Evolutionary conservation across 2,888 invertebrate species (phyloP), one percentile per base, ranked within the genome.

Genomic region (Strigamia transsilvanica): DNA sequence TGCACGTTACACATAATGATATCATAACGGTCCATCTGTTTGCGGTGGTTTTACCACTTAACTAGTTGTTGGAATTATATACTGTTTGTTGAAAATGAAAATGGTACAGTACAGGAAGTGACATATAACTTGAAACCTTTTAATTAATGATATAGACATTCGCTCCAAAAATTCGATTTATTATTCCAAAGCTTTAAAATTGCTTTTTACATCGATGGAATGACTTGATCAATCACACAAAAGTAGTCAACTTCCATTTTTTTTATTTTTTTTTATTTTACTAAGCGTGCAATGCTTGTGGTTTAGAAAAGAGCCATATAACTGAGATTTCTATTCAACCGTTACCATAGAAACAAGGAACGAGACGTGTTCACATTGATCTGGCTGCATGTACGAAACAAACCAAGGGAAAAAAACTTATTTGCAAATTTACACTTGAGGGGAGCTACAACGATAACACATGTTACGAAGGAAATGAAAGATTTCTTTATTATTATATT

Each of bases 271-370:
- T 15, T 51, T n/a, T 6, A 2, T 5, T n/a, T 51, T 51, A 51
- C n/a, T 51, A 15, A n/a, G 51, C 13, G 9, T 18, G 13, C 46
- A 4, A 18, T 18, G 21, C 15, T 9, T 15, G 18, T 15, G 56
- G 46, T 15, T 15, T 4, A n/a, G n/a, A 46, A 46, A 56, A 56
- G 56, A n/a, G 56, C n/a, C 32, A 27, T 73, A 13, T 66, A n/a
- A 56, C 18, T 7, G 73, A 32, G 27, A 73, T 73, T 73, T 73
- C 32, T 27, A 73, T 73, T 73, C 73, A 73, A 73, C 13, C 12
- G 73, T 73, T 27, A 32, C 32, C 73, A 73, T 73, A 73, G 73
- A 73, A 73, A 73, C 73, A 73, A 56, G 73, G 73, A 73, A 73
- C 5, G 32, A 73, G 73, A 12, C 13, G 73, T 32, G 73, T 73